These are phyloP conservation scores for Epizoanthus scotinus DNA, from an alignment of 92 coral and sea anemone species.

Conservation along the genomic window DNA sequence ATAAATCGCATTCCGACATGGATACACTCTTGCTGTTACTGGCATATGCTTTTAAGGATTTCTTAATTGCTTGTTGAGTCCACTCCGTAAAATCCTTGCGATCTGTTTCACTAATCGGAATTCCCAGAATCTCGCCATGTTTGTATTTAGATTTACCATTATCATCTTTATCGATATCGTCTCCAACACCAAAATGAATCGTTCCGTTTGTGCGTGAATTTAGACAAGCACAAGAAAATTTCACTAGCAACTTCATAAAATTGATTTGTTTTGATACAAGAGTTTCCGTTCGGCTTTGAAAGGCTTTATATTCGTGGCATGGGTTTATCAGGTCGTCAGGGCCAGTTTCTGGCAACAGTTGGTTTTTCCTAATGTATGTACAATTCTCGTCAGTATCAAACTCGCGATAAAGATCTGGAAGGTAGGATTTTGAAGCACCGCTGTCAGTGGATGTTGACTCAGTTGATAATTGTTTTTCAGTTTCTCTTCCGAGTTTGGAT, in stretches of 20 bases:
- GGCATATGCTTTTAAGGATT: slow-evolving; percentile 20
- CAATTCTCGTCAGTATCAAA: slow-evolving; percentile 36
- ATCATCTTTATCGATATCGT: slow-evolving; percentile 31
- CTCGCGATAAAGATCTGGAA: slow-evolving; percentile 25
- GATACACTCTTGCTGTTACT: slow-evolving; percentile 16
- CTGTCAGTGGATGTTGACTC: not conserved
- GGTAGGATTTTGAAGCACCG: not conserved
- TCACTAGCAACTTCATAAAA: slow-evolving; percentile 27
- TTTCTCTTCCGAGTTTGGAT: not conserved
- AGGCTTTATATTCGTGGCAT: slow-evolving; percentile 42
- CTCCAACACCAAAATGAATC: slow-evolving; percentile 66
- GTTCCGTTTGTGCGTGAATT: slow-evolving; percentile 67
- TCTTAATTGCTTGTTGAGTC: slow-evolving; percentile 19
- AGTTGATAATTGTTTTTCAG: too few relatives aligned
- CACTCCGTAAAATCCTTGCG: slow-evolving; percentile 14
- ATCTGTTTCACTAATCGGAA: slow-evolving; percentile 17
- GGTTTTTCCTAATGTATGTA: not conserved
- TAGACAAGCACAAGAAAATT: slow-evolving; percentile 57
- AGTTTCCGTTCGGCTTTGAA: slow-evolving; percentile 1
- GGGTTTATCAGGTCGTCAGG: slow-evolving; percentile 50
- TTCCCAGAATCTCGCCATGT: slow-evolving; percentile 41
- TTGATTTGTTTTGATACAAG: slow-evolving; percentile 14
- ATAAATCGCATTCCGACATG: not conserved
- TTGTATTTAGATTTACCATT: slow-evolving; percentile 15
- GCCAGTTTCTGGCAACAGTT: slow-evolving; percentile 47